Conservation (phyloP, 1,140 invertebrate genomes). For the Gerris buenoi region DNA sequence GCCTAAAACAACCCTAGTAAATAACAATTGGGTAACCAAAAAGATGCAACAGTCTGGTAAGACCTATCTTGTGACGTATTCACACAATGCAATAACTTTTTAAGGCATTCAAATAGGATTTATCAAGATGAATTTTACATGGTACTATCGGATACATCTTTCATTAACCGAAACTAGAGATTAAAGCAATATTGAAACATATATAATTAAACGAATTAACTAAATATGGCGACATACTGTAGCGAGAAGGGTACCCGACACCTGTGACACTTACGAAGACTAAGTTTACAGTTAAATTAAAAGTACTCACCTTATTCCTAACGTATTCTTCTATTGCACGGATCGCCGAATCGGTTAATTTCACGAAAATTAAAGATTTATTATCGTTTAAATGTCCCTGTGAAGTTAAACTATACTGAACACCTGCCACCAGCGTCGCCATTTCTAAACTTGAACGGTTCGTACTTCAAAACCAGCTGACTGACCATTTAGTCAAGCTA, state of each 20-base stretch:
- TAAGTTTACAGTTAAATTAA: constrained; percentile 8
- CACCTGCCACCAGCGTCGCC: constrained; percentile 84
- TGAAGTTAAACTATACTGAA: constrained; percentile 87
- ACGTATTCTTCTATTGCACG: constrained; percentile 80
- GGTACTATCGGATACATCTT: too few relatives aligned
- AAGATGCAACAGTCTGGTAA: too few relatives aligned
- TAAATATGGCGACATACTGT: constrained; percentile 23
- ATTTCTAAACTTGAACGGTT: constrained; percentile 45
- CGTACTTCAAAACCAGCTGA: constrained; percentile 29
- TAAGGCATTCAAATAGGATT: too few relatives aligned
- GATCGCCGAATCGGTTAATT: constrained; percentile 82
- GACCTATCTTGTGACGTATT: too few relatives aligned
- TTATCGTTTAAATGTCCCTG: constrained; percentile 66
- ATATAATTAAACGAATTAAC: background rate
- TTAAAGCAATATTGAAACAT: too few relatives aligned
- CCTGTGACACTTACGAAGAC: background rate
- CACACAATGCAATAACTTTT: too few relatives aligned
- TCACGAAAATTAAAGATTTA: constrained; percentile 83
- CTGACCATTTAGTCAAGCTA: constrained; percentile 6
- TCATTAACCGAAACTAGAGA: too few relatives aligned
- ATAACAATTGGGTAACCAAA: too few relatives aligned
- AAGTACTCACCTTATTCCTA: constrained; percentile 59
- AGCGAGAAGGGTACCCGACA: constrained; percentile 19
- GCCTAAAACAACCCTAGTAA: too few relatives aligned
- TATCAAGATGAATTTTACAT: too few relatives aligned